These are phyloP conservation scores for Nymphalis urticae DNA, from an alignment of 2,888 invertebrate species.

Conservation along the genomic window DNA sequence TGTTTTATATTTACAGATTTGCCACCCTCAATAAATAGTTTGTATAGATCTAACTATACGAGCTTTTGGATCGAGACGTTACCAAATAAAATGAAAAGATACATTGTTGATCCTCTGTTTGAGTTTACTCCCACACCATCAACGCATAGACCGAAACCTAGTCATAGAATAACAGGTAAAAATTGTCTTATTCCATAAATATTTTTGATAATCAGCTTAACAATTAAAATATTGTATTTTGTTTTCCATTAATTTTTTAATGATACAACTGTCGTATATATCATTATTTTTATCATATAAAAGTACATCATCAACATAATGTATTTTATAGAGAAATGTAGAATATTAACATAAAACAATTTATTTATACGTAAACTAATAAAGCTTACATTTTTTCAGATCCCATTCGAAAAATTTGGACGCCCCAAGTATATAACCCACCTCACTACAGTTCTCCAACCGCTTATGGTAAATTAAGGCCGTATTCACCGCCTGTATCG, in stretches of 20 bases:
- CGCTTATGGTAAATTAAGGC: constrained; percentile 59
- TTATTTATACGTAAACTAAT: too few relatives aligned
- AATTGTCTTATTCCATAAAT: neutral
- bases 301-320: too few relatives aligned
- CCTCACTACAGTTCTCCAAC: constrained; percentile 49
- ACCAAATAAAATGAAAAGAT: constrained; percentile 85
- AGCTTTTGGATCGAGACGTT: constrained; percentile 92
- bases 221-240: too few relatives aligned
- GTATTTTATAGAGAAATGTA: too few relatives aligned
- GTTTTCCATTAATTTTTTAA: too few relatives aligned
- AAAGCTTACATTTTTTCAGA: constrained; percentile 48
- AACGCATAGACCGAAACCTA: constrained; percentile 55
- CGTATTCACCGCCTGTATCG: constrained; percentile 53
- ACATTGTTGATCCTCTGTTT: constrained; percentile 67
- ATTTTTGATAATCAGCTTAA: neutral
- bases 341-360: neutral
- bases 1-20: constrained; percentile 81
- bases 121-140: constrained; percentile 59
- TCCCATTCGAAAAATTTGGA: constrained; percentile 58
- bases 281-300: too few relatives aligned
- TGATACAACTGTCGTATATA: too few relatives aligned
- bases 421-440: constrained; percentile 52
- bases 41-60: constrained; percentile 89
- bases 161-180: constrained; percentile 55
- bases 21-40: constrained; percentile 86